A percentile compares a stretch with the other conserved stretches of the same genome.
Evolutionary conservation across 2,113 vertebrate genomes (phyloP).

Genomic region (Osmerus eperlanus): DNA sequence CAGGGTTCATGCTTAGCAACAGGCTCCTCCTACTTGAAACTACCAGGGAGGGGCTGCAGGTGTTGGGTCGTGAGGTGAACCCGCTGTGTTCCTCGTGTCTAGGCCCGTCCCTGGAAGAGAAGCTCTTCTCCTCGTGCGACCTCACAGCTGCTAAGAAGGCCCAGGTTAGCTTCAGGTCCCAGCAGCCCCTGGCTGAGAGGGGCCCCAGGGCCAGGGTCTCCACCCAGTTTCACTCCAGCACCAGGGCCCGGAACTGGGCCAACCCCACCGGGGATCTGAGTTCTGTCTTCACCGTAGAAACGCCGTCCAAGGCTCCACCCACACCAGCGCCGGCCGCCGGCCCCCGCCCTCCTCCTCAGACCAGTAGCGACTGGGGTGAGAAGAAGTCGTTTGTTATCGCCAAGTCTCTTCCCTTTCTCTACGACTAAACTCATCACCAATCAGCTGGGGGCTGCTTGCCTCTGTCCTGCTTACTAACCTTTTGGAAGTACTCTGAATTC

Average conservation of each 20-base stretch:
- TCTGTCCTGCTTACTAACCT: slow-evolving; percentile 24
- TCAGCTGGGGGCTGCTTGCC: not conserved
- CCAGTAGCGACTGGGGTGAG: slow-evolving; percentile 85
- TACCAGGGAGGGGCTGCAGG: too few relatives aligned
- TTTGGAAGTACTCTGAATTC: slow-evolving; percentile 19
- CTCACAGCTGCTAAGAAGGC: slow-evolving; percentile 79
- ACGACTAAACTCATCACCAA: slow-evolving; percentile 34
- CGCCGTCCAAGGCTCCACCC: slow-evolving; percentile 41
- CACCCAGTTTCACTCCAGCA: slow-evolving; percentile 76
- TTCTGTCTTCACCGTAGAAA: slow-evolving; percentile 71
- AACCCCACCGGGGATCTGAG: slow-evolving; percentile 71
- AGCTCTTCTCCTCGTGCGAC: slow-evolving; percentile 83
- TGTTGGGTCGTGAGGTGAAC: slow-evolving; percentile 28
- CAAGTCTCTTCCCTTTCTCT: slow-evolving; percentile 29
- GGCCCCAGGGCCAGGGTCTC: slow-evolving; percentile 71
- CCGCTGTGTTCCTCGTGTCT: slow-evolving; percentile 71
- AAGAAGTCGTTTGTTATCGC: slow-evolving; percentile 44
- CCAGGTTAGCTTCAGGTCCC: slow-evolving; percentile 78
- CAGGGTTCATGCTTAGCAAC: not conserved
- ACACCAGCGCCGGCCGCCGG: slow-evolving; percentile 42
- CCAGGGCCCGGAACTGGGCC: slow-evolving; percentile 76
- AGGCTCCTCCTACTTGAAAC: not conserved
- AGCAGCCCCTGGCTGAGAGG: slow-evolving; percentile 66
- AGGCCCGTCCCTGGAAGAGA: slow-evolving; percentile 92
- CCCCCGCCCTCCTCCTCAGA: slow-evolving; percentile 54